phyloP scores from a whole-genome alignment of 2,113 vertebrate genomes.

The Epinephelus cyanopodus region DNA sequence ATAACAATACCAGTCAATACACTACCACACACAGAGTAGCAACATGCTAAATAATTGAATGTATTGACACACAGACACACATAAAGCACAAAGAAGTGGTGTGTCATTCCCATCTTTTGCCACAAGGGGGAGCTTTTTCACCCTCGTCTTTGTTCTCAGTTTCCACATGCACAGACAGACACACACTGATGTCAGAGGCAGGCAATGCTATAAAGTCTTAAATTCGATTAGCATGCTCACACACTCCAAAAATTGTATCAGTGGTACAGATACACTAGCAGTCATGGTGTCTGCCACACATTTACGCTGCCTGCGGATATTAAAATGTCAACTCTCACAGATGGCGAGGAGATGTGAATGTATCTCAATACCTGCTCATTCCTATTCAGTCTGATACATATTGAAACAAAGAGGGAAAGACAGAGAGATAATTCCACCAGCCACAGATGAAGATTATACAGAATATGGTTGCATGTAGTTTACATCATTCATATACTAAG shows the following conservation, averaged over 20 bases:
- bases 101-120: conserved; percentile 8
- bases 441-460: conserved; percentile 24
- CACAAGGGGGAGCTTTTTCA: conserved; percentile 71
- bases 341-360: conserved; percentile 35
- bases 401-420: conserved; percentile 46
- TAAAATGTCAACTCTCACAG: conserved; percentile 57
- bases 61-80: conserved; percentile 55
- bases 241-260: conserved; percentile 47
- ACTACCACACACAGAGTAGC: conserved; percentile 44
- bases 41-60: conserved; percentile 66
- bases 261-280: conserved; percentile 50
- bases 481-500: not conserved
- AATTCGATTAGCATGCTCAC: conserved; percentile 61
- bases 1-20: conserved; percentile 57
- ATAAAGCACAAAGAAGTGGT: not conserved
- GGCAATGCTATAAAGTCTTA: conserved; percentile 25
- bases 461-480: not conserved
- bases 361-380: conserved; percentile 32
- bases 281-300: conserved; percentile 36
- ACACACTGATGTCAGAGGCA: conserved; percentile 34
- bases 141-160: conserved; percentile 54
- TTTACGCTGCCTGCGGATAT: conserved; percentile 65
- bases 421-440: conserved; percentile 1
- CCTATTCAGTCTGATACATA: conserved; percentile 47
- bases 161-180: conserved; percentile 37